These are phyloP conservation scores for Philonicus albiceps DNA, from an alignment of 2,888 invertebrate species.

Conservation along the genomic window DNA sequence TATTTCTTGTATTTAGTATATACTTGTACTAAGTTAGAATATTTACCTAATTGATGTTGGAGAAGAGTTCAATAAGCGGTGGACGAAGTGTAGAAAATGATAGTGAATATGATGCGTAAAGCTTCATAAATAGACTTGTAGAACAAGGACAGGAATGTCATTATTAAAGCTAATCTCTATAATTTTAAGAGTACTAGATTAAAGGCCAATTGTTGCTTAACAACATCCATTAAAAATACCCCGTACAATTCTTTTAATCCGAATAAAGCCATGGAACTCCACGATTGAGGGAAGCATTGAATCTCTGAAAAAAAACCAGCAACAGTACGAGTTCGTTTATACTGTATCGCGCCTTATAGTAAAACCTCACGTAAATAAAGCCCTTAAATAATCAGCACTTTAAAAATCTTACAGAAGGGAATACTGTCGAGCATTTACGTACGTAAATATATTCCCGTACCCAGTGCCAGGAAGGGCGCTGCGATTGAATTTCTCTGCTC, in stretches of 20 bases:
- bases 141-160: background rate
- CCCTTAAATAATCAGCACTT: background rate
- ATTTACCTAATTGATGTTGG: too few relatives aligned
- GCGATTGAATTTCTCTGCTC: background rate
- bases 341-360: background rate
- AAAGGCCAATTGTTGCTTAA: background rate
- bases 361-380: background rate
- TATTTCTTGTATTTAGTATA: too few relatives aligned
- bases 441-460: background rate
- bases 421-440: background rate
- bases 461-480: background rate
- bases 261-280: background rate
- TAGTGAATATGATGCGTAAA: too few relatives aligned
- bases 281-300: background rate
- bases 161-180: background rate
- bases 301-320: background rate
- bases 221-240: background rate
- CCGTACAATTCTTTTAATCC: background rate
- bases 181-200: background rate
- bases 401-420: background rate
- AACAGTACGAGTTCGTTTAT: background rate
- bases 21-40: too few relatives aligned
- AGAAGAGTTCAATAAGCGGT: too few relatives aligned
- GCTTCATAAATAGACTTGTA: too few relatives aligned
- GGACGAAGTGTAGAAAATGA: too few relatives aligned